Percentiles rank a stretch among this genome's conserved stretches.
Evolutionary conservation across 2,113 vertebrate genomes (phyloP).

Genomic region (Mobula birostris): DNA sequence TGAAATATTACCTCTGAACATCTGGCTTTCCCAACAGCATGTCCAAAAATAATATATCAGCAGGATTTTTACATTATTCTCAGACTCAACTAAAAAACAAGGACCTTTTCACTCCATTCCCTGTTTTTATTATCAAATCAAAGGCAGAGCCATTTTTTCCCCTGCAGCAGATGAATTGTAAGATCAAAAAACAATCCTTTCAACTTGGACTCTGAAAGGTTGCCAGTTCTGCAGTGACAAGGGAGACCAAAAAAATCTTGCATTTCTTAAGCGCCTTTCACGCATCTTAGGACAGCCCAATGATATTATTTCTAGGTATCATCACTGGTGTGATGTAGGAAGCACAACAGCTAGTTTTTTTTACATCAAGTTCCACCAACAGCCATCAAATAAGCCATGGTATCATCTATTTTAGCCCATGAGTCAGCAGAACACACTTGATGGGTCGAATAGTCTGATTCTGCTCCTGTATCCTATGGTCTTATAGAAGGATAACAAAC

Average conservation of each 20-base stretch:
- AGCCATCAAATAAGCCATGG: too few relatives aligned
- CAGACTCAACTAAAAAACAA: background rate
- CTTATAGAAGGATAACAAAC: too few relatives aligned
- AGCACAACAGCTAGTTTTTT: too few relatives aligned
- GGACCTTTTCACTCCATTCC: background rate
- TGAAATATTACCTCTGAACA: background rate
- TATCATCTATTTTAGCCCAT: too few relatives aligned
- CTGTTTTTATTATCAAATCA: background rate
- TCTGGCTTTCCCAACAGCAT: background rate
- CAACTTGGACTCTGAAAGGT: background rate
- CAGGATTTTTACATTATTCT: constrained; percentile 8
- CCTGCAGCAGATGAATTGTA: background rate
- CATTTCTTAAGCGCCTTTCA: background rate
- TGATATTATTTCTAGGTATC: too few relatives aligned
- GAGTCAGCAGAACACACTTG: too few relatives aligned
- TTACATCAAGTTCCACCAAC: too few relatives aligned
- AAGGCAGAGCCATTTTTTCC: background rate
- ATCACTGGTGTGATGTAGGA: too few relatives aligned
- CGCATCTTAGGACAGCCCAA: too few relatives aligned
- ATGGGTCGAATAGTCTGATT: too few relatives aligned
- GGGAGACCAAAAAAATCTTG: background rate
- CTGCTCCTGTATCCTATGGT: too few relatives aligned
- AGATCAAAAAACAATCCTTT: background rate
- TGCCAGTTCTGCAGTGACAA: background rate
- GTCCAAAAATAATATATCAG: background rate